Base-by-base conservation (phyloP, 2,888 invertebrate genomes). In the Erebia aethiops region DNA sequence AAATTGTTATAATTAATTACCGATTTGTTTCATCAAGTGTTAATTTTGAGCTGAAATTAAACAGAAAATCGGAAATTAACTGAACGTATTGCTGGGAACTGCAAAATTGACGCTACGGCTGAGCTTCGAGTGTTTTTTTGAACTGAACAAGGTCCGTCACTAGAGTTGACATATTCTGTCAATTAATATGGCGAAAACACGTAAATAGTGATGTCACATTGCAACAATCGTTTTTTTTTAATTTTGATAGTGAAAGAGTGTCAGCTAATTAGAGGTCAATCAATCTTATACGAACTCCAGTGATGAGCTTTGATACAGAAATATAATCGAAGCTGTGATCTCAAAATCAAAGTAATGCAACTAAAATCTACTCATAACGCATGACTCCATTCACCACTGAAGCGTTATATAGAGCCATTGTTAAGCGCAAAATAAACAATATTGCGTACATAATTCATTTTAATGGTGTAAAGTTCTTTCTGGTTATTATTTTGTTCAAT, bases 301-400 rank as follows among this genome's bases (percentile, higher is more conserved):
- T 56, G 56, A 21, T 21, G 16, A 56, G 56, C 7, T 18, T 56
- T 56, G 21, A 21, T 21, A 11, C 56, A 21, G 21, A 18, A 56
- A 56, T 7, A 58, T 3, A 58, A 7, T 26, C 18, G 16, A 49
- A 21, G 14, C 18, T 21, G 3, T 75, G 71, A 69, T 70, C 71
- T 74, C 77, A 71, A 65, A 74, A 74, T 76, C 76, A 81, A 79
- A 74, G 62, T 83, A 14, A 88, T 85, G 86, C 87, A 85, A 80
- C 81, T 83, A 80, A 78, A 80, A 75, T 72, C 77, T 82, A 80
- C 80, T 72, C 75, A 78, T 76, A 79, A 78, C 79, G 79, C 79
- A 80, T 75, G 80, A 82, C 81, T 84, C 82, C 88, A 90, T 89
- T 87, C 89, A 86, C 84, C 85, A 79, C 78, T 76, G 76, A 89